Evolutionary conservation across 2,113 vertebrate species (phyloP).

Genomic region (Mus spicilegus): DNA sequence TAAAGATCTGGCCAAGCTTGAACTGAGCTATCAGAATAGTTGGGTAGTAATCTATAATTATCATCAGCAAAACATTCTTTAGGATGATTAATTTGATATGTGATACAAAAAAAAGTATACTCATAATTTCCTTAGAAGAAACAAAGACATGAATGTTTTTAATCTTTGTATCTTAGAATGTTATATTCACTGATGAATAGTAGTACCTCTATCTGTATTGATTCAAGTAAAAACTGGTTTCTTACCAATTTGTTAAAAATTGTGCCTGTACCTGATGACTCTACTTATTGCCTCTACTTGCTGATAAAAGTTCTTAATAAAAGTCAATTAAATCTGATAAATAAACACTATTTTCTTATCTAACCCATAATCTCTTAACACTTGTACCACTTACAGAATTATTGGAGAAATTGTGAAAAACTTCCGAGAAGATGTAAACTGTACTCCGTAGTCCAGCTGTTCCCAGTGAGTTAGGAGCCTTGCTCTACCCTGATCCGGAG

Average conservation of each 20-base stretch:
- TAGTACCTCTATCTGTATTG: background rate
- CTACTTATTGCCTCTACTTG: conserved; percentile 41
- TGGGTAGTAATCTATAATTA: background rate
- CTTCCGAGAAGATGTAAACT: conserved; percentile 98
- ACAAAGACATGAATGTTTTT: background rate
- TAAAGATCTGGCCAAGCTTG: background rate
- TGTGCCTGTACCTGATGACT: conserved; percentile 8
- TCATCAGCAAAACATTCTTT: conserved; percentile 23
- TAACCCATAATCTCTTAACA: conserved; percentile 26
- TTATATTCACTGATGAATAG: background rate
- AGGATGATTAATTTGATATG: background rate
- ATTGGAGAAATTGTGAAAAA: conserved; percentile 99
- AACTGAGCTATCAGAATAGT: background rate
- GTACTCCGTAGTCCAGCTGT: conserved; percentile 97
- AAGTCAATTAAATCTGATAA: conserved; percentile 39
- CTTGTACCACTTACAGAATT: conserved; percentile 92
- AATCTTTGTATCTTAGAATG: background rate
- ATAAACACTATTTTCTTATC: background rate
- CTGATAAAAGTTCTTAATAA: conserved; percentile 45
- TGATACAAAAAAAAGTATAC: background rate
- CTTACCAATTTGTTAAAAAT: conserved; percentile 45
- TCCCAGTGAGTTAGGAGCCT: conserved; percentile 99
- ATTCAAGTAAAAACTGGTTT: conserved; percentile 35
- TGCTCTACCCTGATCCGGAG: conserved; percentile 98
- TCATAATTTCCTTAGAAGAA: conserved; percentile 45